Evolutionary conservation across 1,140 invertebrate species (phyloP), one percentile per base, ranked within the genome.

Genomic region (Anagrus nilaparvatae): DNA sequence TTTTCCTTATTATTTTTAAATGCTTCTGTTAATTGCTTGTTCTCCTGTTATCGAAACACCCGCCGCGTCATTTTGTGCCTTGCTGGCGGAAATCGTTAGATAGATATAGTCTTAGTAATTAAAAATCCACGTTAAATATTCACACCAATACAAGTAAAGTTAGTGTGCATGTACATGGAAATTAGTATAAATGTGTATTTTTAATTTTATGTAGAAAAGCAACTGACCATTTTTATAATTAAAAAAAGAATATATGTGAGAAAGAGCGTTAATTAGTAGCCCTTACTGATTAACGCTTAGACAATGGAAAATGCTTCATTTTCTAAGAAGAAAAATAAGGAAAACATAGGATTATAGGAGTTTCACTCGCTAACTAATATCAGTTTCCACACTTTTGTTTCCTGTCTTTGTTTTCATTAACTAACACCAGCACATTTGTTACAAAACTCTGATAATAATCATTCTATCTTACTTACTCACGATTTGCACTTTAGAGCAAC

Each of bases 291-390:
- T 61, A 65, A 54, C 56, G 49, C 47, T 48, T 42, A 56, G 55
- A 65, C 60, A 65, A 62, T 62, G 54, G 60, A 56, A 29, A 56
- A 53, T 54, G 60, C 60, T 55, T 62, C 58, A 57, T 53, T 56
- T 53, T 48, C 51, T 48, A 46, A 47, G 54, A 47, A 44, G 47
- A 39, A n/a, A 31, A 47, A 38, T 36, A 53, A 58, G 60, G 60
- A 49, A 39, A 62, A 29, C 58, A 62, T 52, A 48, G 46, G 32
- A 31, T 33, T 28, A 32, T 42, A 62, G 52, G 60, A 62, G 60
- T 45, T 58, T n/a, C 37, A 13, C 27, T 48, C 41, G 43, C 44
- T 31, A 47, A 38, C 29, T 51, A 37, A 36, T 48, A 39, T 33
- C 45, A 44, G 48, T 58, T 58, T 56, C 51, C 23, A 4, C 1